These are phyloP conservation scores for Archips crataeganus DNA, from an alignment of 2,888 invertebrate genomes.

Conservation along the genomic window DNA sequence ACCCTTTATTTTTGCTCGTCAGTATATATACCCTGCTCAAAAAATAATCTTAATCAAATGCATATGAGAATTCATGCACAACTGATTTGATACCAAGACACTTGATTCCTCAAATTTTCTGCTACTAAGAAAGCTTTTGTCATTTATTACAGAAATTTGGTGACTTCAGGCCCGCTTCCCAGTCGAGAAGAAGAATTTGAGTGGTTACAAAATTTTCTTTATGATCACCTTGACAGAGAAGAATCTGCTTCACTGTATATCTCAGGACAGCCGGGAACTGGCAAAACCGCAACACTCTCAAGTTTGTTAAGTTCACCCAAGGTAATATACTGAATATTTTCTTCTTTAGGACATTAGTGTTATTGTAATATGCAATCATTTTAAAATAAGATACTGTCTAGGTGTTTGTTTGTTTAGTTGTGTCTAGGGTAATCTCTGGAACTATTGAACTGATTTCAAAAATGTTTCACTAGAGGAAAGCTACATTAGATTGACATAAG, in stretches of 20 bases:
- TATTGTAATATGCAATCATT: not conserved
- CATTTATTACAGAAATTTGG: conserved; percentile 42
- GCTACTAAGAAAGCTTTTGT: conserved; percentile 29
- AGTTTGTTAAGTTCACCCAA: conserved; percentile 89
- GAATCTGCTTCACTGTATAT: conserved; percentile 95
- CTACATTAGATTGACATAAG: too few species aligned
- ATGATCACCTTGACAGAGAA: conserved; percentile 86
- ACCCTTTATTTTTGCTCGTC: too few species aligned
- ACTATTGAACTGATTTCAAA: too few species aligned
- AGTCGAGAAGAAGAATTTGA: conserved; percentile 93
- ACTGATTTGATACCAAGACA: not conserved
- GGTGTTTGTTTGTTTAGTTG: too few species aligned
- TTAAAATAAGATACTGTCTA: too few species aligned
- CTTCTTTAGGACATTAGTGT: not conserved
- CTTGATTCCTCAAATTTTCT: not conserved
- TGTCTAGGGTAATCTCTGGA: too few species aligned
- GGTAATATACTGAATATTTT: conserved; percentile 68
- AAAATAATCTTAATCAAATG: too few species aligned
- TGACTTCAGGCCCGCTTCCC: conserved; percentile 75
- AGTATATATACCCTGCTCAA: too few species aligned
- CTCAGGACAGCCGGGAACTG: conserved; percentile 98
- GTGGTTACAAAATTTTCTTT: conserved; percentile 89
- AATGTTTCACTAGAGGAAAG: too few species aligned
- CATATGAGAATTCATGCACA: too few species aligned
- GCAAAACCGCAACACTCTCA: conserved; percentile 96